These are phyloP conservation scores for Oncorhynchus clarkii DNA, from an alignment of 2,113 vertebrate species.

Conservation along the genomic window DNA sequence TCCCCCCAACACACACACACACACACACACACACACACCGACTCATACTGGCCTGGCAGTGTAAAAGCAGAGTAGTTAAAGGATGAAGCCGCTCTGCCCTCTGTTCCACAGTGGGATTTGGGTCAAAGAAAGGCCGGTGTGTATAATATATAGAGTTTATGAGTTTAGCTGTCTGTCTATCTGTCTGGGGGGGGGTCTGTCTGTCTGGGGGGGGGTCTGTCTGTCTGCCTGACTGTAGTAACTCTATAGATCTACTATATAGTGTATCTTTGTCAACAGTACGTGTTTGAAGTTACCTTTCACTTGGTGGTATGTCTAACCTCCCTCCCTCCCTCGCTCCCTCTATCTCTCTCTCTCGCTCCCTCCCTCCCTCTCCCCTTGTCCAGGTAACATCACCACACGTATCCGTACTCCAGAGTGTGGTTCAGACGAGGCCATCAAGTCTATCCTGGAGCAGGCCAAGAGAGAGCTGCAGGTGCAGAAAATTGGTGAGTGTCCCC, in stretches of 20 bases:
- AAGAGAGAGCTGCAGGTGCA: slow-evolving; percentile 96
- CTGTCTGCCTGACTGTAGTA: neutral
- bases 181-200: neutral
- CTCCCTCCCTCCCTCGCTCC: neutral
- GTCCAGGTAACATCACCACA: slow-evolving; percentile 89
- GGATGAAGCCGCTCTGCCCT: neutral
- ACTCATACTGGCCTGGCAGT: no score
- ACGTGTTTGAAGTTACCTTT: neutral
- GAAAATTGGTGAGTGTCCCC: slow-evolving; percentile 81
- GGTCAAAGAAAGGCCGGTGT: slow-evolving; percentile 61
- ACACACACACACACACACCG: no score
- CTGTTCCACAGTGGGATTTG: slow-evolving; percentile 43
- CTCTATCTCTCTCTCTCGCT: neutral
- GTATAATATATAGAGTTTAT: slow-evolving; percentile 60
- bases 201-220: neutral
- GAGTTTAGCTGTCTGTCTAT: neutral
- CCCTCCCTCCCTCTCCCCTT: neutral
- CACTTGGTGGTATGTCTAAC: slow-evolving; percentile 19
- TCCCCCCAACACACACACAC: no score
- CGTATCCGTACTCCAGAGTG: slow-evolving; percentile 87
- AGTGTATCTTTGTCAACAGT: slow-evolving; percentile 40
- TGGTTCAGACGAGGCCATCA: slow-evolving; percentile 94
- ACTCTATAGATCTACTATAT: no score
- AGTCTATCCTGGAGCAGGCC: slow-evolving; percentile 95
- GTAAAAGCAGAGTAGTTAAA: no score